Evolutionary conservation across 2,888 invertebrate genomes (phyloP).

Genomic region (Lycia hirtaria): DNA sequence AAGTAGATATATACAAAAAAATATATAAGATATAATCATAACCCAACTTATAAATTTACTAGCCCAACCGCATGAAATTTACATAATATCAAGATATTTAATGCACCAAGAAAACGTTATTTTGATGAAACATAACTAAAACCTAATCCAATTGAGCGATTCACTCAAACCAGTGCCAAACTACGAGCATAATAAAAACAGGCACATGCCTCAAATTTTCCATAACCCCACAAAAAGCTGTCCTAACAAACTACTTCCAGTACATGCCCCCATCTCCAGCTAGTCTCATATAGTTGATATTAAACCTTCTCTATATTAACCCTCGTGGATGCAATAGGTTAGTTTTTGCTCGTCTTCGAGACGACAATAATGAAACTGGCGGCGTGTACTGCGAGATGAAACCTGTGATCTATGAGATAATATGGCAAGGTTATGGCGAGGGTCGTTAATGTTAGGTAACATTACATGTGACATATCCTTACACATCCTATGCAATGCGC

Average conservation of each 20-base stretch:
- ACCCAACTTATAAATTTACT: too few relatives aligned
- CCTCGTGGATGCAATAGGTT: constrained; percentile 30
- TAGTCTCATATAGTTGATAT: constrained; percentile 18
- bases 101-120: too few relatives aligned
- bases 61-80: too few relatives aligned
- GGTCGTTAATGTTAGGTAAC: background rate
- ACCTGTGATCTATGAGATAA: constrained; percentile 18
- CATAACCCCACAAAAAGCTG: background rate
- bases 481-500: too few relatives aligned
- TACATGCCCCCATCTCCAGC: background rate
- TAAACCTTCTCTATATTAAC: constrained; percentile 24
- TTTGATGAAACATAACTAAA: too few relatives aligned
- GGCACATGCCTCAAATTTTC: background rate
- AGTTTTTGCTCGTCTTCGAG: constrained; percentile 24
- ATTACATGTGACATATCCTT: background rate
- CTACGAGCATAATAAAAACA: background rate
- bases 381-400: constrained; percentile 16
- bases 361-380: constrained; percentile 30
- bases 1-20: too few relatives aligned
- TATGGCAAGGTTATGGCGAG: background rate
- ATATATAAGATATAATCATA: too few relatives aligned
- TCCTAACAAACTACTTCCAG: constrained; percentile 5
- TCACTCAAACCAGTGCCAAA: too few relatives aligned
- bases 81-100: too few relatives aligned
- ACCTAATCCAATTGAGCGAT: too few relatives aligned